Conservation (phyloP, 2,888 invertebrate genomes). For the Xestia sexstrigata region DNA sequence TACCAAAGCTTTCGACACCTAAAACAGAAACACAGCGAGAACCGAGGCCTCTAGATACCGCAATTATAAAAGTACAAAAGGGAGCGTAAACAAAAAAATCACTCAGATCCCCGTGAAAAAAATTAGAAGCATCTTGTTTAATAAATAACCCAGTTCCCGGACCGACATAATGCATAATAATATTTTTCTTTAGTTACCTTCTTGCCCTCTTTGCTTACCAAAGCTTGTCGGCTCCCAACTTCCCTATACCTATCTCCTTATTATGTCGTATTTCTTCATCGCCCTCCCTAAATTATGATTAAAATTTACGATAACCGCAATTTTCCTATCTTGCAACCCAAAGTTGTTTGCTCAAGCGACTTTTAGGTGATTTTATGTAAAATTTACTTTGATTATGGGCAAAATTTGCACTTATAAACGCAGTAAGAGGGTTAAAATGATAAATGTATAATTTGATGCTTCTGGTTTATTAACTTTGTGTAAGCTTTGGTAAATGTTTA, state of each 20-base stretch:
- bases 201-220: slow-evolving; percentile 40
- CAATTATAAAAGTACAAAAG: slow-evolving; percentile 16
- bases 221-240: slow-evolving; percentile 56
- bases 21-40: neutral
- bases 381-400: slow-evolving; percentile 61
- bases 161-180: slow-evolving; percentile 62
- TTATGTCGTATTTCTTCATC: slow-evolving; percentile 77
- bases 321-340: slow-evolving; percentile 69
- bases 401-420: slow-evolving; percentile 57
- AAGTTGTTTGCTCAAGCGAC: slow-evolving; percentile 65
- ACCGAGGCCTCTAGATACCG: neutral
- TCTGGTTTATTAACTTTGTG: slow-evolving; percentile 42
- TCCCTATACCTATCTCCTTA: slow-evolving; percentile 54
- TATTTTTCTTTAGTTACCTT: slow-evolving; percentile 60
- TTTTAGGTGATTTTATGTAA: slow-evolving; percentile 66
- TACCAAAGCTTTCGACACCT: neutral
- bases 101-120: slow-evolving; percentile 41
- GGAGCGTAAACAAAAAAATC: slow-evolving; percentile 33
- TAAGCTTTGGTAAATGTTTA: slow-evolving; percentile 34
- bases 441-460: slow-evolving; percentile 53
- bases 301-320: slow-evolving; percentile 78
- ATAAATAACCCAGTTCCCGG: slow-evolving; percentile 60
- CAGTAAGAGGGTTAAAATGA: slow-evolving; percentile 50
- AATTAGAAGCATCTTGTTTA: slow-evolving; percentile 47
- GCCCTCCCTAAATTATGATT: slow-evolving; percentile 80